A percentile compares a stretch with the other conserved stretches of the same genome.
Evolutionary conservation across 2,888 invertebrate genomes (phyloP).

Genomic region (Lymantria dispar): DNA sequence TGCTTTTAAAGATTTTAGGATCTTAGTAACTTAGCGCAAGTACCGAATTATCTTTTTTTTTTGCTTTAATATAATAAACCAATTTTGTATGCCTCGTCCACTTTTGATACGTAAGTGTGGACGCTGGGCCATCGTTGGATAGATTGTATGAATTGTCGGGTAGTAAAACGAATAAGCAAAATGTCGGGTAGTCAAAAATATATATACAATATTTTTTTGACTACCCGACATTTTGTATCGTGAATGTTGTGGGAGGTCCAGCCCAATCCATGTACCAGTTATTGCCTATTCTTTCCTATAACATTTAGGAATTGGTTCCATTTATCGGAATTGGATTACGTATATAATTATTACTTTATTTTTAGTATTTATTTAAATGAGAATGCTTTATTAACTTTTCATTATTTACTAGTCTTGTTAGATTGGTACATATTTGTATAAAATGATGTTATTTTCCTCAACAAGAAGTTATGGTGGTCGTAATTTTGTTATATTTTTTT

Average conservation of each 20-base stretch:
- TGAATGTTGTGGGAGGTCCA: background rate
- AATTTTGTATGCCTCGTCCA: constrained; percentile 45
- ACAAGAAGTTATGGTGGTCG: background rate
- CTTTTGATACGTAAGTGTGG: constrained; percentile 15
- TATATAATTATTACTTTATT: background rate
- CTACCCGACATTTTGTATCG: background rate
- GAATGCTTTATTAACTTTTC: background rate
- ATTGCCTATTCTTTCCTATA: constrained; percentile 52
- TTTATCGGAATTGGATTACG: constrained; percentile 20
- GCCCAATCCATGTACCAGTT: constrained; percentile 16
- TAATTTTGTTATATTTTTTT: too few species aligned
- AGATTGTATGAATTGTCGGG: too few species aligned
- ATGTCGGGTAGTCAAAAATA: background rate
- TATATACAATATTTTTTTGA: background rate
- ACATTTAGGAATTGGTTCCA: constrained; percentile 18
- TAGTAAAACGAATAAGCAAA: background rate
- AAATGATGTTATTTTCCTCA: background rate
- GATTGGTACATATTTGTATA: background rate
- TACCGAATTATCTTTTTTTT: constrained; percentile 49
- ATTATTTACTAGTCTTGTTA: background rate
- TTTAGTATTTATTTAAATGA: background rate
- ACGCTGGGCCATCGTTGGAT: constrained; percentile 1
- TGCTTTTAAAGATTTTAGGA: constrained; percentile 54
- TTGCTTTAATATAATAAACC: constrained; percentile 56
- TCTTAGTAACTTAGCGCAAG: constrained; percentile 42